phyloP scores from a whole-genome alignment of 64 coral and sea anemone genomes.

The Porites australiensis region DNA sequence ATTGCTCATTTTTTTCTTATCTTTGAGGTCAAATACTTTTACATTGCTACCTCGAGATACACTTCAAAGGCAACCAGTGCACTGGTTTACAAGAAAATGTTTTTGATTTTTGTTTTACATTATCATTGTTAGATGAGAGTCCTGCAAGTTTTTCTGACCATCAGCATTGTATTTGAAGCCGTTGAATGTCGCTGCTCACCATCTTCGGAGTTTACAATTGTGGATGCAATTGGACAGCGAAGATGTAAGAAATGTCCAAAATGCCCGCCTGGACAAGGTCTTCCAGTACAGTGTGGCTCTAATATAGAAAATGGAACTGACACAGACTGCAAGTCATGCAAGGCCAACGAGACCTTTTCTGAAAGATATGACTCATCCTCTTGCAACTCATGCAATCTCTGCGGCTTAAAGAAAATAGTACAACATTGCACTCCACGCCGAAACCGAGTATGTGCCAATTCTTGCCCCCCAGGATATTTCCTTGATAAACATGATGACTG shows the following conservation, averaged over 20 bases:
- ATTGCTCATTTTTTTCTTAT: no score
- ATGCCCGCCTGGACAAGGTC: slow-evolving; percentile 24
- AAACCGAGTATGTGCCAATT: slow-evolving; percentile 7
- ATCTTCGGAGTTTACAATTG: background rate
- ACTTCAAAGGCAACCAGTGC: no score
- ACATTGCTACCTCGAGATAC: no score
- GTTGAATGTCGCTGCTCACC: background rate
- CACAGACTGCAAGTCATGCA: background rate
- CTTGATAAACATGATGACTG: background rate
- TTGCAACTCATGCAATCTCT: slow-evolving; percentile 28
- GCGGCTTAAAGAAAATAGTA: background rate
- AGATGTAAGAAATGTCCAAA: background rate
- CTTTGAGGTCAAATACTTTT: no score
- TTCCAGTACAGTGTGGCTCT: background rate
- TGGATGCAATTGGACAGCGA: no score
- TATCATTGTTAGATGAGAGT: background rate
- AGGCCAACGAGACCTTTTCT: background rate
- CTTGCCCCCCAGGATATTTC: background rate
- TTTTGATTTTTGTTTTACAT: no score
- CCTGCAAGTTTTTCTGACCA: background rate
- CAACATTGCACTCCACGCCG: background rate
- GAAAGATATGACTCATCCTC: background rate
- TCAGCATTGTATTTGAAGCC: background rate
- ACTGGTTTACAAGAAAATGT: no score
- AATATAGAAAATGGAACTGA: background rate